Base-by-base conservation (phyloP, 2,113 vertebrate species). In the Oplegnathus fasciatus region DNA sequence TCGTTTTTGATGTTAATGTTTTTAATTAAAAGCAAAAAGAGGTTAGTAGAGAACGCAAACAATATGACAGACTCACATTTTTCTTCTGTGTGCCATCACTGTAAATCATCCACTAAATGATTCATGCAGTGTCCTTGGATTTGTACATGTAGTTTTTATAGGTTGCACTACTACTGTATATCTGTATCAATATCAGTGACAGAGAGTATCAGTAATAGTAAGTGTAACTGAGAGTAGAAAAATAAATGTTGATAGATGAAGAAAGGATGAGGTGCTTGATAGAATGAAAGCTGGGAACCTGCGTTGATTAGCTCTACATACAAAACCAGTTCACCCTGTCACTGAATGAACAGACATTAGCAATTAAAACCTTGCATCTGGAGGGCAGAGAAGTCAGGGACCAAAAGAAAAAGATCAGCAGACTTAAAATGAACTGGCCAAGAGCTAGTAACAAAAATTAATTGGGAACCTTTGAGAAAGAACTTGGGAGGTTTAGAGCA, bases 391-490 rank as follows among this genome's bases (percentile, higher is more conserved):
- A 55, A 28, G 37, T 78, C 34, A 14, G 14, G 28, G 18, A 75
- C 30, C 46, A 46, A 42, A 6, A 55, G 26, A 0, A 72, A 10
- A 68, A 62, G 17, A 72, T 42, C 50, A 46, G 26, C 28, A 26
- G 14, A 66, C 48, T 44, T 52, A 9, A 70, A 84, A 44, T 48
- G 14, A 62, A 50, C 6, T 40, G 44, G 50, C 22, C 15, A 14
- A 5, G 28, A 32, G 50, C 22, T 64, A 26, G 65, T 82, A 75
- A 61, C 68, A 82, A 37, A 75, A 82, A 70, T 48, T 34, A 82
- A 84, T 84, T 75, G 8, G 26, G 30, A 73, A 65, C 48, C 28
- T 72, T 78, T 76, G 28, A 66, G 52, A 72, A 58, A 55, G 48
- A 77, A 10, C 4, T 34, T 2, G 7, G 68, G 6, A 54, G 48